Percentiles rank a stretch among this genome's conserved stretches.
Conservation (phyloP, 2,113 vertebrate genomes). For the Cathartes aura region DNA sequence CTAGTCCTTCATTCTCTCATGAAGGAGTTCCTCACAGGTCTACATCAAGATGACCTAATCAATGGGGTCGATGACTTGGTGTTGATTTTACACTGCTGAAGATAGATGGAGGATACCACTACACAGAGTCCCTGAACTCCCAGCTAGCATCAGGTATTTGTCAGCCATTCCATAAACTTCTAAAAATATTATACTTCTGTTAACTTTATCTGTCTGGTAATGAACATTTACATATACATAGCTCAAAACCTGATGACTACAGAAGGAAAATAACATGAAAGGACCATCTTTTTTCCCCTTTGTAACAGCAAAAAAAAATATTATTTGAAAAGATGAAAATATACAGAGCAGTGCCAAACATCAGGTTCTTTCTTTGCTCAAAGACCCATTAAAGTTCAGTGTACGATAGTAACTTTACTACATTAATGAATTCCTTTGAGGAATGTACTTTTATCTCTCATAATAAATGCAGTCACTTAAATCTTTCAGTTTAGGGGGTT, state of each 20-base stretch:
- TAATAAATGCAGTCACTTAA: background rate
- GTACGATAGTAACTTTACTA: background rate
- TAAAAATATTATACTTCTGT: background rate
- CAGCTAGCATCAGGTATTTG: background rate
- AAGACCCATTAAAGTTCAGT: background rate
- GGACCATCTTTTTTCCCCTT: background rate
- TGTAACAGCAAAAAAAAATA: background rate
- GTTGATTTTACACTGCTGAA: background rate
- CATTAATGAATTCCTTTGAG: background rate
- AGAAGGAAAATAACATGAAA: background rate
- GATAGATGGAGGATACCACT: background rate
- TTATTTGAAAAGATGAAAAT: background rate
- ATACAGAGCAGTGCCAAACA: background rate
- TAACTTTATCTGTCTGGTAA: background rate
- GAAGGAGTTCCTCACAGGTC: background rate
- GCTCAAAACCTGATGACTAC: background rate
- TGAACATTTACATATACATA: background rate
- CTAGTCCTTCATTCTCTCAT: background rate
- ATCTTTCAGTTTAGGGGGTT: background rate
- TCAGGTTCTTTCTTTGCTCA: background rate
- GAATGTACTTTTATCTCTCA: background rate
- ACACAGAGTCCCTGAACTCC: background rate
- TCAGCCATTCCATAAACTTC: background rate
- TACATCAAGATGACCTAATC: background rate
- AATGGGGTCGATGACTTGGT: background rate